phyloP scores from a whole-genome alignment of 1,140 invertebrate genomes.

The Xylocopa sonorina region DNA sequence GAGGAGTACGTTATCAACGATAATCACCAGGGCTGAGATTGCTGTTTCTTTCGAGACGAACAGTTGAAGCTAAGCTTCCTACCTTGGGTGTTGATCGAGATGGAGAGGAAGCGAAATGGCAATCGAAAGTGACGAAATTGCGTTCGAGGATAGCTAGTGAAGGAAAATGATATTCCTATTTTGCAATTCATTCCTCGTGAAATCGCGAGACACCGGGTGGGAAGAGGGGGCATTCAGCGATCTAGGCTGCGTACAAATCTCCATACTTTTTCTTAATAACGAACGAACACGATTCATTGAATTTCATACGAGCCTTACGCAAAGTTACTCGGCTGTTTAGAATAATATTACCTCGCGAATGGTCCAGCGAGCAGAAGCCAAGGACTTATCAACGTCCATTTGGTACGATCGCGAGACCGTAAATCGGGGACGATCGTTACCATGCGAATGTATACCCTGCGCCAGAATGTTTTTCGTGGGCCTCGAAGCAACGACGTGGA shows the following conservation, averaged over 20 bases:
- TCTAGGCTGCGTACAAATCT: too few relatives aligned
- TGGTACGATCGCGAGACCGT: background rate
- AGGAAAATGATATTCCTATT: background rate
- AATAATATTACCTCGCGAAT: too few relatives aligned
- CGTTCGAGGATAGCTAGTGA: too few relatives aligned
- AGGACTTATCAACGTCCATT: background rate
- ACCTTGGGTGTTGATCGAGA: too few relatives aligned
- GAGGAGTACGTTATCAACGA: background rate
- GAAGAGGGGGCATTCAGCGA: too few relatives aligned
- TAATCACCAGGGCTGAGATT: background rate
- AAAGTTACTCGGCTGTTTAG: background rate
- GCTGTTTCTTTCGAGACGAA: too few relatives aligned
- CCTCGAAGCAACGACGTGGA: background rate
- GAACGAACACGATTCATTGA: background rate
- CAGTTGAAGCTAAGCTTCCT: too few relatives aligned
- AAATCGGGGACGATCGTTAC: constrained; percentile 17
- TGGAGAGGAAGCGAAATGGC: too few relatives aligned
- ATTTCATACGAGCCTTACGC: background rate
- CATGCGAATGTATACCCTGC: background rate
- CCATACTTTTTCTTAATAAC: background rate
- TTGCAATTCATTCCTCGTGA: too few relatives aligned
- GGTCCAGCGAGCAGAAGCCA: background rate
- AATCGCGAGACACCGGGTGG: too few relatives aligned
- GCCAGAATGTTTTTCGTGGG: constrained; percentile 8
- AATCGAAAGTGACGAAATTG: too few relatives aligned